These are phyloP conservation scores for Morone chrysops DNA, from an alignment of 2,113 vertebrate genomes.

Conservation along the genomic window DNA sequence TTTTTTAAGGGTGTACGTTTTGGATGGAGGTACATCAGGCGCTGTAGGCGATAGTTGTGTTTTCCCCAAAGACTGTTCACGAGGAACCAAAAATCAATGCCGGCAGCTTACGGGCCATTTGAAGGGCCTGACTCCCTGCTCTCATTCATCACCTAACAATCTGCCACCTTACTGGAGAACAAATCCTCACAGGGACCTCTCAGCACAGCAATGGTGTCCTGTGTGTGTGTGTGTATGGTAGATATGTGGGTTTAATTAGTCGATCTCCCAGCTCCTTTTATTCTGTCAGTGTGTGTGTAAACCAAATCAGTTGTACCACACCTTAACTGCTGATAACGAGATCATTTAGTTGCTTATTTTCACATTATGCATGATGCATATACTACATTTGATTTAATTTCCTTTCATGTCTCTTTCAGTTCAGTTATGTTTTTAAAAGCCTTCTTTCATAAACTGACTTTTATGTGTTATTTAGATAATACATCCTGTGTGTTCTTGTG, in stretches of 20 bases:
- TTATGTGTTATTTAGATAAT: too few relatives aligned
- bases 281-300: constrained; percentile 8
- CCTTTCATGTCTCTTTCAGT: neutral
- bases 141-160: constrained; percentile 72
- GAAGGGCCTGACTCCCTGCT: constrained; percentile 56
- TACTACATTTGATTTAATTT: neutral
- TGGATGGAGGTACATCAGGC: constrained; percentile 38
- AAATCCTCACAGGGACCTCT: constrained; percentile 50
- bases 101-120: constrained; percentile 65
- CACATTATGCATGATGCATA: neutral
- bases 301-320: neutral
- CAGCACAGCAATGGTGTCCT: constrained; percentile 18
- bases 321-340: neutral
- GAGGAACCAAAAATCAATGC: constrained; percentile 69
- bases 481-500: too few relatives aligned
- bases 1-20: constrained; percentile 29
- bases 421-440: neutral
- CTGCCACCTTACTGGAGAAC: constrained; percentile 49
- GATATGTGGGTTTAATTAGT: constrained; percentile 43
- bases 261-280: constrained; percentile 22
- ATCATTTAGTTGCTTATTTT: neutral
- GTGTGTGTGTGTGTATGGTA: neutral
- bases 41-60: constrained; percentile 48
- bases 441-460: too few relatives aligned
- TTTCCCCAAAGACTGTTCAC: constrained; percentile 53